Base-by-base conservation (phyloP, 2,888 invertebrate genomes). In the Athrips mouffetella region DNA sequence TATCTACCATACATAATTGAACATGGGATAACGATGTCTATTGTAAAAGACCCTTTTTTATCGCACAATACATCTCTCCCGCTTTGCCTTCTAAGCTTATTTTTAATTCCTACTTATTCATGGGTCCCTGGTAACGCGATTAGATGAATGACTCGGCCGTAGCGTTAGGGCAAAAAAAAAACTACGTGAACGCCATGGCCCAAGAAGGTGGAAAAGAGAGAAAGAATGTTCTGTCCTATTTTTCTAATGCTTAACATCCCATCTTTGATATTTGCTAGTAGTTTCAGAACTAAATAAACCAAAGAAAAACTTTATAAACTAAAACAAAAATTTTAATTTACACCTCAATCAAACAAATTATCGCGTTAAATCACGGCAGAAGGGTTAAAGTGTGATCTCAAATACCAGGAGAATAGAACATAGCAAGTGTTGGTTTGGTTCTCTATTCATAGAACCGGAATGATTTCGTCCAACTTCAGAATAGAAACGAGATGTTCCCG, bases 121-220 rank as follows among this genome's bases (percentile, higher is more conserved):
- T 82, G 72, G 37, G 51, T 47, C 52, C 81, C 80, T 82, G 59
- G 80, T 84, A 75, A 53, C 51, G 41, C 54, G 76, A 67, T 67
- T 73, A 68, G 69, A 68, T 55, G 54, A 52, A 48, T 35, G 16
- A 50, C 54, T 52, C 54, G 60, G 55, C 53, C 33, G 44, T 20
- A 30, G 23, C 42, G 42, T 45, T 39, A 40, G 21, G 39, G 18
- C 1, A 40, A 30, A 37, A 37, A 39, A 30, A 23, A 20, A 41
- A 15, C 23, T n/a, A n/a, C 39, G 25, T 48, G 25, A 11, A 40
- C 15, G 25, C 40, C 40, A 25, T 15, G 3, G 7, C 25, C n/a
- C 13, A 39, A 40, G 25, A 15, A 25, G 23, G 40, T 40, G 23
- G 25, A 23, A 25, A 25, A 25, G 15, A 42, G 42, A 42, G 18